Evolutionary conservation across 1,140 invertebrate species (phyloP).

Genomic region (Drosophila funebris): DNA sequence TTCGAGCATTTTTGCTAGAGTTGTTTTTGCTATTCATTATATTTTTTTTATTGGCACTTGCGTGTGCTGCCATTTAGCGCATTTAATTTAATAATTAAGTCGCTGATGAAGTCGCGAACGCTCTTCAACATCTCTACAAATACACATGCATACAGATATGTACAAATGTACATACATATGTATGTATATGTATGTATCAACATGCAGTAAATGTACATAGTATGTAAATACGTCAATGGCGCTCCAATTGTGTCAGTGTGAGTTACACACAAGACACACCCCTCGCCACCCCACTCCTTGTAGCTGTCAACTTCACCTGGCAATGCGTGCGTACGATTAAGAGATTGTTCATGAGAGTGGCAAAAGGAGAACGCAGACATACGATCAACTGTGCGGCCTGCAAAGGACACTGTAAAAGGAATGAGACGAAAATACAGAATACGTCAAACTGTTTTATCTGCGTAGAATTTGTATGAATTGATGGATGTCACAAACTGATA

Average conservation of each 20-base stretch:
- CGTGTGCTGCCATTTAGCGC: constrained; percentile 80
- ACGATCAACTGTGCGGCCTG: neutral
- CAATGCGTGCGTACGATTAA: neutral
- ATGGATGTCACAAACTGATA: neutral
- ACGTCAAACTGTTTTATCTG: neutral
- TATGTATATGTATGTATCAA: constrained; percentile 25
- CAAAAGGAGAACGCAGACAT: neutral
- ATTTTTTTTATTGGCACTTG: constrained; percentile 75
- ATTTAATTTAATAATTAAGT: constrained; percentile 82
- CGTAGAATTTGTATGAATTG: neutral
- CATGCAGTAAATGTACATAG: too few relatives aligned
- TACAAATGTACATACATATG: neutral
- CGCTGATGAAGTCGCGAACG: constrained; percentile 66
- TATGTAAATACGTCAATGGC: neutral
- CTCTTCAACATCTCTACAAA: constrained; percentile 38
- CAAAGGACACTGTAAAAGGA: too few relatives aligned
- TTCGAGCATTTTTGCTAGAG: constrained; percentile 37
- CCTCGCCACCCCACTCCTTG: too few relatives aligned
- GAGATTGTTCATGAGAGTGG: neutral
- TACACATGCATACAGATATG: neutral
- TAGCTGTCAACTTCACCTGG: constrained; percentile 1
- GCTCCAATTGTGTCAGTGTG: neutral
- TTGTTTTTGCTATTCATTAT: constrained; percentile 53
- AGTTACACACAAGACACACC: too few relatives aligned
- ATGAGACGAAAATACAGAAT: neutral